Evolutionary conservation across 1,140 invertebrate species (phyloP), one percentile per base, ranked within the genome.

Genomic region (Drosophila fuyamai): DNA sequence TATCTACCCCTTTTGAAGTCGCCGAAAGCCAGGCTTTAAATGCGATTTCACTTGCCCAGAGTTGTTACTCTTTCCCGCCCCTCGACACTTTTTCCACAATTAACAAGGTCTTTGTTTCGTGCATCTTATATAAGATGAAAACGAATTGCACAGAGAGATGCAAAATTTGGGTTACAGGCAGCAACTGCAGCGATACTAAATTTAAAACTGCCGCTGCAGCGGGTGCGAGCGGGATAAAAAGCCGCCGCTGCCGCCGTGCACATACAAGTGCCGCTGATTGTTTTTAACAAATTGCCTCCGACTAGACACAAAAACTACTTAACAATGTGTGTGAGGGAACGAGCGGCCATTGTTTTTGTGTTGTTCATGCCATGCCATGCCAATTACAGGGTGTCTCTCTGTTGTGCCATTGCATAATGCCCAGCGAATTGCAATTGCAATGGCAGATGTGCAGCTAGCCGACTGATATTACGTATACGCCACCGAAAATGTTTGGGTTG

Each of bases 151-250:
- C 10, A 8, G 48, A 43, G 38, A 46, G 27, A 36, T 36, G 16
- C n/a, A 23, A 58, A 72, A 68, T 82, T 68, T 70, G 76, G 81
- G 50, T 79, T 63, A 77, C 76, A 79, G 79, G 66, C 76, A 38
- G 66, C 76, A 38, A 73, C 32, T 82, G 79, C 75, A 74, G 51
- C 60, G 63, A 76, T 73, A 76, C 76, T 89, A 88, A 88, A 83
- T 73, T 89, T 83, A 86, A 86, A 83, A 63, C 50, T 16, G 50
- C 5, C 27, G 57, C 53, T 14, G 48, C 7, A 41, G 46, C 16
- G 32, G 41, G 44, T 50, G 48, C 27, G 35, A 43, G 68, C 47
- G 29, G 40, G 55, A 74, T 27, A 2, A n/a, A 58, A 56, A 29
- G n/a, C 43, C n/a, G 68, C 51, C 36, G 36, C 29, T 8, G 29